phyloP scores from a whole-genome alignment of 2,113 vertebrate species.

The Brienomyrus brachyistius region DNA sequence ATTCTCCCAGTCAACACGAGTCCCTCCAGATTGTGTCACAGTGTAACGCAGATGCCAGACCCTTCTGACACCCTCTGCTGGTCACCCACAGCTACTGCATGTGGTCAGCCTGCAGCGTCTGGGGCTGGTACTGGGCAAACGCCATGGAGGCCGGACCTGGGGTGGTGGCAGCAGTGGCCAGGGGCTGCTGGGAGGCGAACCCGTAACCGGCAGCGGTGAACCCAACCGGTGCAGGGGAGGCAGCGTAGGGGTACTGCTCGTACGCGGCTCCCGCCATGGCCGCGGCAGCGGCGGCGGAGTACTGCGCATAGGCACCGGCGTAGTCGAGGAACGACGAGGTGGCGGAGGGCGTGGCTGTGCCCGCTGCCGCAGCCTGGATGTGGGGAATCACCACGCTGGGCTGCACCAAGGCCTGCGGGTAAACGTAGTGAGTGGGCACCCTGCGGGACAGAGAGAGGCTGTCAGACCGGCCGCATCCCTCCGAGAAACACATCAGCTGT shows the following conservation, averaged over 20 bases:
- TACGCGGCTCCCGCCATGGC: conserved; percentile 75
- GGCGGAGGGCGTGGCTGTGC: conserved; percentile 70
- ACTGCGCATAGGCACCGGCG: conserved; percentile 91
- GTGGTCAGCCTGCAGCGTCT: conserved; percentile 85
- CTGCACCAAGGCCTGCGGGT: conserved; percentile 95
- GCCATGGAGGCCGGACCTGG: conserved; percentile 75
- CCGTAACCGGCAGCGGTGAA: conserved; percentile 85
- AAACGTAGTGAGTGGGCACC: conserved; percentile 95
- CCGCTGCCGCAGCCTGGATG: conserved; percentile 71
- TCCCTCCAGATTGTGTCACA: neutral
- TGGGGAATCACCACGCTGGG: conserved; percentile 93
- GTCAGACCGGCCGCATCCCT: neutral
- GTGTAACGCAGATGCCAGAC: neutral
- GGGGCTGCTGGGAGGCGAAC: conserved; percentile 87
- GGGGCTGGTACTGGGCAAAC: conserved; percentile 87
- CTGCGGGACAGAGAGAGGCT: conserved; percentile 58
- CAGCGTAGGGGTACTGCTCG: conserved; percentile 89
- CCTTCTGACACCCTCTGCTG: neutral
- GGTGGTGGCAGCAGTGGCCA: conserved; percentile 60
- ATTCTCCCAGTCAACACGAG: neutral
- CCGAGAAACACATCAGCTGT: neutral
- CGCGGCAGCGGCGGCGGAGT: conserved; percentile 64
- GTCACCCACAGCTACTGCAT: conserved; percentile 59
- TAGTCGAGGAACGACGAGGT: conserved; percentile 93
- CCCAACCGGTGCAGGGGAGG: conserved; percentile 79